A percentile compares a stretch with the other conserved stretches of the same genome.
These are phyloP conservation scores for Drosophila nr. perissopoda DNA, from an alignment of 2,888 invertebrate genomes.

Conservation along the genomic window DNA sequence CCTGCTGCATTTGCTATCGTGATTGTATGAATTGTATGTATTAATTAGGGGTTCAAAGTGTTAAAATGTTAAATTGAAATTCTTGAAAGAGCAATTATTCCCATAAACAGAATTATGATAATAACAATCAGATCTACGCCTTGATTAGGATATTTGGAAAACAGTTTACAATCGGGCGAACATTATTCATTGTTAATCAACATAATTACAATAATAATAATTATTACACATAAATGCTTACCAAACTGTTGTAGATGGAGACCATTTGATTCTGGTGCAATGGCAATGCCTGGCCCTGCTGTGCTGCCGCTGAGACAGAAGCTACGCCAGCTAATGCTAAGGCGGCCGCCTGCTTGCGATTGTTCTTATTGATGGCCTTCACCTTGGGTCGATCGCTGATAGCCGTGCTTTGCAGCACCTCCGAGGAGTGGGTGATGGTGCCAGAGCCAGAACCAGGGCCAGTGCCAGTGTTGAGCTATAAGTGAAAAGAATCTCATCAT, in stretches of 20 bases:
- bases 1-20: constrained; percentile 34
- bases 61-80: not conserved
- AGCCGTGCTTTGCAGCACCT: constrained; percentile 88
- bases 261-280: constrained; percentile 85
- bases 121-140: not conserved
- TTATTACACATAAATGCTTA: constrained; percentile 60
- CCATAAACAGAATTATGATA: not conserved
- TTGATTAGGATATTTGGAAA: not conserved
- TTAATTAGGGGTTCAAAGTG: not conserved
- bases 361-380: constrained; percentile 92
- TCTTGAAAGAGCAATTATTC: not conserved
- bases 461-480: constrained; percentile 56
- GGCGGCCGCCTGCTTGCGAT: constrained; percentile 87
- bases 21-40: not conserved
- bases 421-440: constrained; percentile 85
- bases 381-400: constrained; percentile 94
- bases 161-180: not conserved
- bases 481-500: not conserved
- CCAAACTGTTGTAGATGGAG: constrained; percentile 85
- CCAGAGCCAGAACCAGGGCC: constrained; percentile 32
- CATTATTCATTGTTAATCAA: not conserved
- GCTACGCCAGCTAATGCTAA: constrained; percentile 37
- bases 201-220: not conserved
- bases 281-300: constrained; percentile 59
- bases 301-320: constrained; percentile 26